Base-by-base conservation (phyloP, 2,113 vertebrate species). In the Hippocampus mohnikei region DNA sequence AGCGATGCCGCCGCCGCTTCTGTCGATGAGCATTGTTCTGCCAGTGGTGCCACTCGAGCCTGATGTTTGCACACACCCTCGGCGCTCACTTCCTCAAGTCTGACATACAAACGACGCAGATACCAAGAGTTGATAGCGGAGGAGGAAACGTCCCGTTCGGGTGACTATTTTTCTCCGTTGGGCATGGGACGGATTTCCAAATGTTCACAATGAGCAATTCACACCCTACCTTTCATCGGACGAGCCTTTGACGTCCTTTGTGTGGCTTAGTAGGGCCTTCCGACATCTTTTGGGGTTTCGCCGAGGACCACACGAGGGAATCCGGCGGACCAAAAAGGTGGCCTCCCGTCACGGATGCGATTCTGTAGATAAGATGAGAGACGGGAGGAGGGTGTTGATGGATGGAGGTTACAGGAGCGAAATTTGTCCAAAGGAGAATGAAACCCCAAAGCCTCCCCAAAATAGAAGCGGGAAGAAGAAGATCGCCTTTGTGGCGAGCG, bases 11-110 rank as follows among this genome's bases (percentile, higher is more conserved):
- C 18, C 13, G n/a, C n/a, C n/a, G n/a, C n/a, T n/a, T n/a, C n/a
- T n/a, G n/a, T n/a, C n/a, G n/a, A n/a, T 41, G 63, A 66, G 50
- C 60, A 91, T 89, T 91, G 88, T 91, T 90, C 86, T 85, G 72
- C 63, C 56, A 55, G 61, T 1, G 52, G 62, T 66, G 76, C n/a
- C 4, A 67, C 29, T 70, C 72, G 68, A 76, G 82, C 84, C 23
- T 65, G 75, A 73, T 79, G 82, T 85, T 81, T 84, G 59, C 81
- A 69, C 76, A 78, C 80, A 66, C 87, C 76, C 87, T 73, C 52
- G 74, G 58, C 27, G 59, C 64, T 79, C 59, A 66, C 78, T 85
- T 88, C 87, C 88, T 87, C 74, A 81, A 9, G 69, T 68, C 58
- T 68, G 25, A 69, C 59, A 48, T 37, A 18, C 61, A 67, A 60